Evolutionary conservation across 2,113 vertebrate genomes (phyloP).

Genomic region (Fulica atra): DNA sequence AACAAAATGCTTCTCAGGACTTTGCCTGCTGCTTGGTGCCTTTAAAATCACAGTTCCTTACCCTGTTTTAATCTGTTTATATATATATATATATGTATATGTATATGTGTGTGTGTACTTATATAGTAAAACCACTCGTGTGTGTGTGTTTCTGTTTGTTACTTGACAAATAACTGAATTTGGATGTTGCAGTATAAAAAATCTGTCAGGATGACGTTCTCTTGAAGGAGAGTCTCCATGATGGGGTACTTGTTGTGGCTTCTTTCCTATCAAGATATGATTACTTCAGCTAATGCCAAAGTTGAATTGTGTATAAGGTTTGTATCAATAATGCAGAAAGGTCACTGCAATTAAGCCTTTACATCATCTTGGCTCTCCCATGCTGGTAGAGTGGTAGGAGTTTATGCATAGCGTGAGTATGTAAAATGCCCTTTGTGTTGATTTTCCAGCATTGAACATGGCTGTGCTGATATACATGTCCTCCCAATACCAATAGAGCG

Average conservation of each 20-base stretch:
- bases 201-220: neutral
- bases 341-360: neutral
- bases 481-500: neutral
- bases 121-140: fast-evolving
- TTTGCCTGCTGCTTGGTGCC: neutral
- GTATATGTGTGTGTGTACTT: too few species aligned
- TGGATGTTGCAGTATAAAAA: neutral
- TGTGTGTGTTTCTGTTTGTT: neutral
- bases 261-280: neutral
- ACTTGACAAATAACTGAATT: neutral
- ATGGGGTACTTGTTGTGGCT: neutral
- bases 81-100: too few species aligned
- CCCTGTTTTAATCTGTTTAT: neutral
- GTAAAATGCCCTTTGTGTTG: neutral
- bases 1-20: fast-evolving
- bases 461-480: neutral
- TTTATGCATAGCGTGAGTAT: neutral
- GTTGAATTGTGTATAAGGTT: neutral
- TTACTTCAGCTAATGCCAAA: neutral
- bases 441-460: neutral
- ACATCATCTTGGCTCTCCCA: neutral
- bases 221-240: neutral
- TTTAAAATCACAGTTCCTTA: neutral
- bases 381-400: neutral
- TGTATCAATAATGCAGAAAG: neutral